phyloP scores from a whole-genome alignment of 2,113 vertebrate species.

The Xiphophorus couchianus region DNA sequence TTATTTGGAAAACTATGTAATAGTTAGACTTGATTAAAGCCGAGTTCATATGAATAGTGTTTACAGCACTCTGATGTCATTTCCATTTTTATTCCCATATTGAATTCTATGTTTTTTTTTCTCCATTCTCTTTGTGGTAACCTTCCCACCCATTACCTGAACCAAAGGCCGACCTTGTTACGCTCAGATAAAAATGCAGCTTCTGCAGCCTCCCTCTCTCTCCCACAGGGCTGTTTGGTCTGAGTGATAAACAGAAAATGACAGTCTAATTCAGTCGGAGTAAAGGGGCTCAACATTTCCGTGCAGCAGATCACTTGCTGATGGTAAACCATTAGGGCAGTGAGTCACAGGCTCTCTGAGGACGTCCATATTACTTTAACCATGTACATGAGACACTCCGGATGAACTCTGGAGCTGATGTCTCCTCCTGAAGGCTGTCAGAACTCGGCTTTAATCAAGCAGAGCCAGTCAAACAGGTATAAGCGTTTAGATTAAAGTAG shows the following conservation, averaged over 20 bases:
- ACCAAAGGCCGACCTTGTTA: neutral
- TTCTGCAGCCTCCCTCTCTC: neutral
- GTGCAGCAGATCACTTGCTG: constrained; percentile 20
- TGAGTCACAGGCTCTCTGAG: constrained; percentile 47
- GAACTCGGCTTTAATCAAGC: constrained; percentile 12
- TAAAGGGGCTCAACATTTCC: constrained; percentile 10
- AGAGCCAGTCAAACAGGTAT: constrained; percentile 9
- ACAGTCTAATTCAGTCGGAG: constrained; percentile 11
- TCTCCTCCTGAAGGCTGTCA: constrained; percentile 23
- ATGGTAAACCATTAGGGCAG: constrained; percentile 28
- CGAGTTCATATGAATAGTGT: no score
- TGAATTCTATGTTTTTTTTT: no score
- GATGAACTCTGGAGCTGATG: neutral
- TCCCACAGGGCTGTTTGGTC: constrained; percentile 4
- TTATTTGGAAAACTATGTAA: no score
- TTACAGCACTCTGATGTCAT: no score
- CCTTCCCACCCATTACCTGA: neutral
- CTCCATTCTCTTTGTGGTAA: no score
- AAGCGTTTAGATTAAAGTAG: constrained; percentile 50
- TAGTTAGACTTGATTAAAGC: no score
- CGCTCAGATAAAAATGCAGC: neutral
- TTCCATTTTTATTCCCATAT: no score
- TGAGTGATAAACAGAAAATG: constrained; percentile 10
- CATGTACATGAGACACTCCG: neutral
- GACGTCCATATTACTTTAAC: neutral